Evolutionary conservation across 2,797 vertebrate species (phyloP), one percentile per base, ranked within the genome.

Genomic region (Smutsia gigantea): DNA sequence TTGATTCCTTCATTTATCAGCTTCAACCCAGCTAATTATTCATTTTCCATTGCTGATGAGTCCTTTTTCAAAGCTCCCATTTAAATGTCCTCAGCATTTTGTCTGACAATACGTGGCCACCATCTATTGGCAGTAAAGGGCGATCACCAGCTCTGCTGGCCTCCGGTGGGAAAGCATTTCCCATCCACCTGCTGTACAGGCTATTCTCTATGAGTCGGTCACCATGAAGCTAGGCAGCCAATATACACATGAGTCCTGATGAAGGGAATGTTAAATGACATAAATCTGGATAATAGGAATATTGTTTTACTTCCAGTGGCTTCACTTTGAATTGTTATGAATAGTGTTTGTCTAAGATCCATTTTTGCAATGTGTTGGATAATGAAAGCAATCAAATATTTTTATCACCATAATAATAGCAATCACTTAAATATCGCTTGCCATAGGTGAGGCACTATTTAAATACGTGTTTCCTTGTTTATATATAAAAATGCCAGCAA

Each of bases 21-120:
- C 57, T 84, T 85, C 79, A 79, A 3, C 79, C 51, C 49, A 68
- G 46, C n/a, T n/a, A 55, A 81, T 89, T 23, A 93, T 86, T 93
- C 37, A 69, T 51, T 90, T 84, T 75, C 49, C 3, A 0, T 18
- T 37, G 19, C 79, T 46, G 25, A 18, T 4, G 75, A 55, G 72
- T 37, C 59, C 42, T 46, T 34, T 74, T 2, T 34, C 49, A 39
- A 79, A 77, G 14, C 19, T 68, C 19, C 14, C 11, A 2, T 34
- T 25, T 55, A 49, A 61, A 12, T 13, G 31, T 19, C 31, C 78
- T 34, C 25, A 7, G 15, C 3, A 0, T 34, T 63, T 37, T 64
- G 19, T 63, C 83, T 13, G 34, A 49, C 14, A 42, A 42, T 7
- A 7, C 4, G 0, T 4, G 53, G 49, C 66, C 89, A 53, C 39